Conservation (phyloP, 2,888 invertebrate species). For the Orthosia cruda region DNA sequence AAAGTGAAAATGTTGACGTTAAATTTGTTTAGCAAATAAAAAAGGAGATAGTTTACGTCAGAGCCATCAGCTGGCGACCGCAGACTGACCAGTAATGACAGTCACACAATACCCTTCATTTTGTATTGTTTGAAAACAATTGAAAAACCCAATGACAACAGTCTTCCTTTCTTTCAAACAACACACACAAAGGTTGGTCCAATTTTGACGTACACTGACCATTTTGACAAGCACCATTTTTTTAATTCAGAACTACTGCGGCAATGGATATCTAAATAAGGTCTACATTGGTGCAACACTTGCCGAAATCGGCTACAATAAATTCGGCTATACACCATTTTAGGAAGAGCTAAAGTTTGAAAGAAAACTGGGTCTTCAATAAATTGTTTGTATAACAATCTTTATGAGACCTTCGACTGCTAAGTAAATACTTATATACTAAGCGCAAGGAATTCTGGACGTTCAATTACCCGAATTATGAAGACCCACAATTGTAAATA, state of each 20-base stretch:
- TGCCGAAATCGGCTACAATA: constrained; percentile 28
- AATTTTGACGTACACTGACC: constrained; percentile 26
- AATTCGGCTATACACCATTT: neutral
- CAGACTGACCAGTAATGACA: constrained; percentile 82
- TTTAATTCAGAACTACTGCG: neutral
- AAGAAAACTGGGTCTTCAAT: neutral
- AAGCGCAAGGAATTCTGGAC: neutral
- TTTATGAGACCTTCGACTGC: neutral
- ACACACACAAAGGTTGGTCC: neutral
- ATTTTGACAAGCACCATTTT: neutral
- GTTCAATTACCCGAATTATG: constrained; percentile 11
- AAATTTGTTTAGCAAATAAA: constrained; percentile 69
- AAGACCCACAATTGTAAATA: constrained; percentile 24
- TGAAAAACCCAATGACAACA: constrained; percentile 41
- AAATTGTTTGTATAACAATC: neutral
- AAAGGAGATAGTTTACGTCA: constrained; percentile 67
- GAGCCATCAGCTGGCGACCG: constrained; percentile 84
- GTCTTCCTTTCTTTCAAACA: constrained; percentile 10
- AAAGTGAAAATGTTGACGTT: constrained; percentile 52
- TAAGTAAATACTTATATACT: neutral
- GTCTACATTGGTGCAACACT: neutral
- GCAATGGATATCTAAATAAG: constrained; percentile 13
- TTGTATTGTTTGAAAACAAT: constrained; percentile 73
- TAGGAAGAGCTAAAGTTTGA: constrained; percentile 2
- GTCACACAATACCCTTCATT: constrained; percentile 69